These are phyloP conservation scores for Didymodactylos carnosus DNA, from an alignment of 2,888 invertebrate genomes.

Conservation along the genomic window DNA sequence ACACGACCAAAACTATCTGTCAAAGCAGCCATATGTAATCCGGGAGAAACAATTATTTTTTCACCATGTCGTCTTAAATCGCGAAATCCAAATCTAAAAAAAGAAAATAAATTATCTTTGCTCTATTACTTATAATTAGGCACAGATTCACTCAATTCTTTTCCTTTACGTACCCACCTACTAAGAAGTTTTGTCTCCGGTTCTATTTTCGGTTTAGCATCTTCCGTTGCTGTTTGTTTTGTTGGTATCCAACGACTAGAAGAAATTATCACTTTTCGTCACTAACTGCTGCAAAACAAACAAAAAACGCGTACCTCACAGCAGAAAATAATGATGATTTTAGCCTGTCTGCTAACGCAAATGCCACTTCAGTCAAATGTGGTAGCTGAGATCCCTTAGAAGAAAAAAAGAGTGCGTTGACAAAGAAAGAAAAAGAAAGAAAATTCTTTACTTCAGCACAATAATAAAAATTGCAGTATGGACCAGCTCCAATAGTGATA, in stretches of 20 bases:
- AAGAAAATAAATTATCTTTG: not conserved
- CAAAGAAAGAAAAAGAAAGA: not conserved
- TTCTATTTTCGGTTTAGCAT: conserved; percentile 37
- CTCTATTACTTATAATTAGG: not conserved
- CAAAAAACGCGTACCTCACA: conserved; percentile 28
- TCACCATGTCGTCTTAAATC: conserved; percentile 58
- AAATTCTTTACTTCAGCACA: conserved; percentile 47
- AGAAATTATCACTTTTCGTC: not conserved
- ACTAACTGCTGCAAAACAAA: not conserved
- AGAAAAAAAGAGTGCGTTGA: not conserved
- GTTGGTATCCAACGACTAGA: conserved; percentile 36
- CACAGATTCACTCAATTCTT: not conserved
- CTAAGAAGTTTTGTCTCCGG: conserved; percentile 54
- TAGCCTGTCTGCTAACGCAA: conserved; percentile 67
- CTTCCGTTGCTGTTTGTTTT: conserved; percentile 24
- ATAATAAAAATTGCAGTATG: conserved; percentile 69
- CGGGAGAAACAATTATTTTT: conserved; percentile 56
- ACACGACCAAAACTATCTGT: conserved; percentile 71
- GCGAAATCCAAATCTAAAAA: conserved; percentile 53
- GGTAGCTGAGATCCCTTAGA: conserved; percentile 53
- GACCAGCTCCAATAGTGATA: conserved; percentile 55
- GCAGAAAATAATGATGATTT: conserved; percentile 40
- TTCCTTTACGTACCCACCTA: conserved; percentile 27
- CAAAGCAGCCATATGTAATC: conserved; percentile 55
- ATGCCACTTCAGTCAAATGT: conserved; percentile 68